Base-by-base conservation (phyloP, 2,888 invertebrate genomes). In the Teleiodes luculella region DNA sequence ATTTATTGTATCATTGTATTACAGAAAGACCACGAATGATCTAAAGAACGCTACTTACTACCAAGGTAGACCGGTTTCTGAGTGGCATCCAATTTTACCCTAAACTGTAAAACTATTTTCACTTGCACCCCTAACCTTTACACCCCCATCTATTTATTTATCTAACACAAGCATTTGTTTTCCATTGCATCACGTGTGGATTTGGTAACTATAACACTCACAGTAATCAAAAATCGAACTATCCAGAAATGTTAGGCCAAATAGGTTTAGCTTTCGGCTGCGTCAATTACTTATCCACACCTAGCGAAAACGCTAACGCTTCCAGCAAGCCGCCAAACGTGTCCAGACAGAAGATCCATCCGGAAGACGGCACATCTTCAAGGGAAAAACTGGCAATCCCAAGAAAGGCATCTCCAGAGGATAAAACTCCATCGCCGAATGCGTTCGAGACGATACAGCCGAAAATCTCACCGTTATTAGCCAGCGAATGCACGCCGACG, bases 1-100 rank as follows among this genome's bases (percentile, higher is more conserved):
- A 24, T 24, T 24, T 24, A 24, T 24, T 3, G 3, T 24, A 24
- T 4, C 28, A 66, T 76, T 72, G 63, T 74, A 78, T 89, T 89
- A 70, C 89, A 89, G 89, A 89, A 86, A 78, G 81, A 87, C 89
- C 72, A 87, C 89, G 80, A 86, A 88, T 78, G 88, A 89, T 74
- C 84, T 89, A 78, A 88, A 87, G 88, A 89, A 87, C 81, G 83
- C 86, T 82, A 80, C 82, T 70, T 80, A 79, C 69, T 80, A 79
- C 69, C 77, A 85, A 89, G 89, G 89, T 89, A 89, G 86, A 72
- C 74, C 78, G 64, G 83, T 74, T 78, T 76, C 76, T 62, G 62
- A 69, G 67, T 71, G 66, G 54, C 60, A 56, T 65, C 24, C 33
- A 13, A 48, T 33, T 39, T 46, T 20, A 18, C 31, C 14, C 45